Percentiles rank a stretch among this genome's conserved stretches.
Conservation (phyloP, 1,140 invertebrate genomes). For the Drosophila arawakana region DNA sequence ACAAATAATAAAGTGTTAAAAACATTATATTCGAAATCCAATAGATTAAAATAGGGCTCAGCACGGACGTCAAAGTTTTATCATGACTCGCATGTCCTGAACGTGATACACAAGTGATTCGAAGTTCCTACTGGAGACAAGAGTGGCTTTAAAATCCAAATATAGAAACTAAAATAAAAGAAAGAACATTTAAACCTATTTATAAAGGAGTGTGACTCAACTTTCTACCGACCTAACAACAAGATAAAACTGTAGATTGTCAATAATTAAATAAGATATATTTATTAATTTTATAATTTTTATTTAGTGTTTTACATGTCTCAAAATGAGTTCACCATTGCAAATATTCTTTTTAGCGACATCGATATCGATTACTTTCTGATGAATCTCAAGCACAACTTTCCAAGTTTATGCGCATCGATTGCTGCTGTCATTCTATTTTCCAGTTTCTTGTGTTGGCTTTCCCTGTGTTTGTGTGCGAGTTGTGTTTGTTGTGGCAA, state of each 20-base stretch:
- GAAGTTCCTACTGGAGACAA: too few relatives aligned
- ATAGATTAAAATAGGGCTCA: slow-evolving; percentile 2
- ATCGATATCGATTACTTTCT: slow-evolving; percentile 53
- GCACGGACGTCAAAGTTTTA: slow-evolving; percentile 12
- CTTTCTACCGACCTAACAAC: too few relatives aligned
- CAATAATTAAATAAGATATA: too few relatives aligned
- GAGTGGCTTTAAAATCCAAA: too few relatives aligned
- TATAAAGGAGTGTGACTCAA: too few relatives aligned
- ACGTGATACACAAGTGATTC: slow-evolving; percentile 13
- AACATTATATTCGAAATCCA: slow-evolving; percentile 6
- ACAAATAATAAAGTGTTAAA: not conserved
- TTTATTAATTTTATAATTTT: too few relatives aligned
- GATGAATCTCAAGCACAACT: slow-evolving; percentile 58
- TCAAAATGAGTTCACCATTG: not conserved
- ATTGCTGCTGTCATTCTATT: slow-evolving; percentile 65
- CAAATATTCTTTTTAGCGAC: not conserved
- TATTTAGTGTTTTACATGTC: not conserved
- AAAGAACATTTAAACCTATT: too few relatives aligned
- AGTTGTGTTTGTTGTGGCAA: slow-evolving; percentile 34
- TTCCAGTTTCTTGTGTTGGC: slow-evolving; percentile 44
- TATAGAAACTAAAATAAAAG: too few relatives aligned
- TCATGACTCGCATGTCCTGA: slow-evolving; percentile 12
- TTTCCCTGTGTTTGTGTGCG: slow-evolving; percentile 22
- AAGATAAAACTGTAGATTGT: too few relatives aligned
- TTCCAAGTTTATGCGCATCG: slow-evolving; percentile 61